Conservation (phyloP, 2,888 invertebrate species). For the Protodeltote pygarga region DNA sequence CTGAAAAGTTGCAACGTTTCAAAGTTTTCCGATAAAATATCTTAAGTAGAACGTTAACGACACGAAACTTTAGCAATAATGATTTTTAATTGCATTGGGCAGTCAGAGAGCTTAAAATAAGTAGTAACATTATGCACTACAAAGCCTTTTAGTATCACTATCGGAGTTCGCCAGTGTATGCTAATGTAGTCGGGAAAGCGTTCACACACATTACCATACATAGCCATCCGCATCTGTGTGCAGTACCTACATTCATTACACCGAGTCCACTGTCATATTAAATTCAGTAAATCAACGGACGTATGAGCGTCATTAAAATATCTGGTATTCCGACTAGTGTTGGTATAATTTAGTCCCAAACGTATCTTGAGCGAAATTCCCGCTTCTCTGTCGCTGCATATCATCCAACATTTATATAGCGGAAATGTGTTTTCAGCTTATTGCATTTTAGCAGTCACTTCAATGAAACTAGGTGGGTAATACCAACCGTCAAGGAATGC, state of each 20-base stretch:
- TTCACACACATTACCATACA: constrained; percentile 33
- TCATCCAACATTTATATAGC: constrained; percentile 2
- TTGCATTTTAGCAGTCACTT: constrained; percentile 66
- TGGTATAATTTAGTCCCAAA: constrained; percentile 24
- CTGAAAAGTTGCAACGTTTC: constrained; percentile 27
- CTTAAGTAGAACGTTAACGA: constrained; percentile 26
- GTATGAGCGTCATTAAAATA: constrained; percentile 30
- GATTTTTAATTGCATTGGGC: constrained; percentile 40
- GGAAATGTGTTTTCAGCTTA: constrained; percentile 28
- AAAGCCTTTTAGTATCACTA: constrained; percentile 39
- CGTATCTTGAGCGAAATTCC: constrained; percentile 24
- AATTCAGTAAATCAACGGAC: constrained; percentile 42
- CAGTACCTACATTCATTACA: constrained; percentile 38
- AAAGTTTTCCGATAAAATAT: constrained; percentile 27
- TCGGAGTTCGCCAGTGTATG: constrained; percentile 39
- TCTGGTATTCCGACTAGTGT: constrained; percentile 17
- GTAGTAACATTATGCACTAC: constrained; percentile 21
- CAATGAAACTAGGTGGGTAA: constrained; percentile 58
- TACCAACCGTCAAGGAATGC: constrained; percentile 50
- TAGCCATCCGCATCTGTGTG: constrained; percentile 23
- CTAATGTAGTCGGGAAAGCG: constrained; percentile 42
- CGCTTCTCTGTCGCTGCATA: constrained; percentile 2
- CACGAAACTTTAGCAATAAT: constrained; percentile 39
- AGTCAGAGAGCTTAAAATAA: constrained; percentile 23
- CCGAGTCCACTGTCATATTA: constrained; percentile 40